Conservation (phyloP, 2,888 invertebrate genomes). For the Diachrysia chrysitis region DNA sequence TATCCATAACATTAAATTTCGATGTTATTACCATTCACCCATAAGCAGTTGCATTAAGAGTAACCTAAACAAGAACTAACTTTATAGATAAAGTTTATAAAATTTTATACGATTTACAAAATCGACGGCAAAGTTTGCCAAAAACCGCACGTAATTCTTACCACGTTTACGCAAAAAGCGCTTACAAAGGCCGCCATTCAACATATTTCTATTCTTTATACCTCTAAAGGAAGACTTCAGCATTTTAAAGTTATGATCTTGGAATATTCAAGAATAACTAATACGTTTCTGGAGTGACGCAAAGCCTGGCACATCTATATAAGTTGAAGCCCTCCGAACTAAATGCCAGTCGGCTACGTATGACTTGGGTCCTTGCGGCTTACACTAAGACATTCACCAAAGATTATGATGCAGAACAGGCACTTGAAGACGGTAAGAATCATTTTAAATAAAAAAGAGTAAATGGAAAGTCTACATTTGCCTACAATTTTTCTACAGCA, state of each 20-base stretch:
- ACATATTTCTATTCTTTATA: conserved; percentile 23
- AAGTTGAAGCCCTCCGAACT: conserved; percentile 46
- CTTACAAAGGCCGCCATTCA: not conserved
- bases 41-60: too few relatives aligned
- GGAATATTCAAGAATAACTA: conserved; percentile 50
- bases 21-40: too few relatives aligned
- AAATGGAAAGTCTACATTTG: too few relatives aligned
- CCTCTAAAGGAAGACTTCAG: conserved; percentile 21
- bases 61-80: too few relatives aligned
- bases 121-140: too few relatives aligned
- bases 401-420: conserved; percentile 41
- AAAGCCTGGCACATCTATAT: conserved; percentile 44
- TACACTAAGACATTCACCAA: conserved; percentile 41
- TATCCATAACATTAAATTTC: too few relatives aligned
- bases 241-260: conserved; percentile 52
- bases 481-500: too few relatives aligned
- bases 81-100: too few relatives aligned
- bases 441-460: too few relatives aligned
- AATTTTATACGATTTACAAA: too few relatives aligned
- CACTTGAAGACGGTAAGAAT: not conserved
- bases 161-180: not conserved
- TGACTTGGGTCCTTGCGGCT: conserved; percentile 55
- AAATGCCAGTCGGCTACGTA: conserved; percentile 47
- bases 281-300: conserved; percentile 49
- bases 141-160: not conserved